Evolutionary conservation across 2,888 invertebrate species (phyloP).

Genomic region (Rotaria socialis): DNA sequence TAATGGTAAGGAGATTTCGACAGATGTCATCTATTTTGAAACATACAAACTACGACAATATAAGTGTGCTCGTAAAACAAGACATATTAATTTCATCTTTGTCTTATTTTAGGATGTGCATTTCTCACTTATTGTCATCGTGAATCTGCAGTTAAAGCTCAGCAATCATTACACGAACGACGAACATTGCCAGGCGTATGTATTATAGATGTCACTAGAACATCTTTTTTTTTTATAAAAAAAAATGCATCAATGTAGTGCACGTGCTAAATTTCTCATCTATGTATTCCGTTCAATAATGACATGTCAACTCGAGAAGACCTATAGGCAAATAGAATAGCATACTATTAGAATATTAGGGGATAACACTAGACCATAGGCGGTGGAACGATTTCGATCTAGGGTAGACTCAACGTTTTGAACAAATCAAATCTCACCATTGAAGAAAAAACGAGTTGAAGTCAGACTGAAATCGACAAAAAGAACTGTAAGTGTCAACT

Average conservation of each 20-base stretch:
- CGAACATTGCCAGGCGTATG: constrained; percentile 96
- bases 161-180: constrained; percentile 91
- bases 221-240: too few species aligned
- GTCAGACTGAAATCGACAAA: too few species aligned
- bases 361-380: neutral
- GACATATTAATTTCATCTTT: neutral
- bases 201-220: constrained; percentile 51
- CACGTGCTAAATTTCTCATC: neutral
- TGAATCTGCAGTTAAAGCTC: constrained; percentile 87
- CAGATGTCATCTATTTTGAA: neutral
- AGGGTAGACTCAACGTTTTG: too few species aligned
- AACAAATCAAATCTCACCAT: too few species aligned
- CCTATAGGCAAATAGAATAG: neutral
- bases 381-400: too few species aligned
- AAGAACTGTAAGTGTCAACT: too few species aligned
- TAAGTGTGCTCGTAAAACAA: neutral
- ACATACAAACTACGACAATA: neutral
- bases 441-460: too few species aligned
- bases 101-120: constrained; percentile 75
- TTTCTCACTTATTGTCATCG: constrained; percentile 95
- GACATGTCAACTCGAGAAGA: neutral
- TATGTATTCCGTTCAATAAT: neutral
- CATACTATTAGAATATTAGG: neutral
- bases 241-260: neutral
- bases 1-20: neutral